Percentiles rank a stretch among this genome's conserved stretches.
These are phyloP conservation scores for Actinostola sp. DNA, from an alignment of 92 coral and sea anemone species.

Conservation along the genomic window DNA sequence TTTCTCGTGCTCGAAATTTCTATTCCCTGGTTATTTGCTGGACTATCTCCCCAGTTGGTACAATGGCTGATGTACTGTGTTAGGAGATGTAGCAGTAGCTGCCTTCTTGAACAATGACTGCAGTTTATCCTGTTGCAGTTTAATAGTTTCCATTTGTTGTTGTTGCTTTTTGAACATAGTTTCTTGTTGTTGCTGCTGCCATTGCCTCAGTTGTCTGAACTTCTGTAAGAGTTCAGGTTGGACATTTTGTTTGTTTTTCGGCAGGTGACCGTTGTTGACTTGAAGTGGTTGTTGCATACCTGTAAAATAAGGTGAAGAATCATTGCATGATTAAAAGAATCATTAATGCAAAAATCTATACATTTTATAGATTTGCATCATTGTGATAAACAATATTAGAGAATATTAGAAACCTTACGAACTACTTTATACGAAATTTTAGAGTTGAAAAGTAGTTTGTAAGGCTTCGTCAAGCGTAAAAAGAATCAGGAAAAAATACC, in stretches of 20 bases:
- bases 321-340: background rate
- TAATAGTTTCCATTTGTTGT: constrained; percentile 73
- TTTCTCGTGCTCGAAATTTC: background rate
- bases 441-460: too few species aligned
- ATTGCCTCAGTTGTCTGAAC: constrained; percentile 90
- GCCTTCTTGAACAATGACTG: constrained; percentile 35
- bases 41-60: background rate
- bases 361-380: too few species aligned
- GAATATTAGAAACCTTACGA: too few species aligned
- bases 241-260: constrained; percentile 49
- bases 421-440: too few species aligned
- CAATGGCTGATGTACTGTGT: background rate
- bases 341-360: too few species aligned
- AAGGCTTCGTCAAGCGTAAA: too few species aligned
- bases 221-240: constrained; percentile 86
- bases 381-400: too few species aligned
- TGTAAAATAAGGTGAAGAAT: background rate
- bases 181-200: constrained; percentile 98
- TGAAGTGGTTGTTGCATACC: constrained; percentile 63
- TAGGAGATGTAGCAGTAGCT: constrained; percentile 9
- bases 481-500: too few species aligned
- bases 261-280: constrained; percentile 52
- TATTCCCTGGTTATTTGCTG: background rate
- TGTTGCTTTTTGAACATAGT: constrained; percentile 88
- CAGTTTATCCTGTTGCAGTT: constrained; percentile 66